Conservation (phyloP, 37 sponge, comb jelly and placozoan genomes). For the Mnemiopsis leidyi region DNA sequence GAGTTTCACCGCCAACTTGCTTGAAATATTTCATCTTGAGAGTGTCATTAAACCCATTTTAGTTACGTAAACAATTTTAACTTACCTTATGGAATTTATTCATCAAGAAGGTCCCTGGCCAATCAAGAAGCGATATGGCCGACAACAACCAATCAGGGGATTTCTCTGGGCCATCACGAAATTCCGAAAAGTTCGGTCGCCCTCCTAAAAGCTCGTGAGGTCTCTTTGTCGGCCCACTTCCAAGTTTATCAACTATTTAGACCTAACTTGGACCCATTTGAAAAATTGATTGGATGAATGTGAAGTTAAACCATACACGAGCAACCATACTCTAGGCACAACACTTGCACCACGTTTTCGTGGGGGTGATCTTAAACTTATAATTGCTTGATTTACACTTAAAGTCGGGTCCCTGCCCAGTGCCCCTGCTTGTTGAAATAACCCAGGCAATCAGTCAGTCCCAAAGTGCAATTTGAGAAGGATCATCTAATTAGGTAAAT, state of each 20-base stretch:
- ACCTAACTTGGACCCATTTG: not conserved
- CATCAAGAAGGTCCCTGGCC: too few species aligned
- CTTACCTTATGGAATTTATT: not conserved
- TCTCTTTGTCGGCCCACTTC: not conserved
- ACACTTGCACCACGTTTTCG: too few species aligned
- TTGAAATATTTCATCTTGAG: not conserved
- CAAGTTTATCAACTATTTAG: not conserved
- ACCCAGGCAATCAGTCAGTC: not conserved
- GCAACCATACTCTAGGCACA: too few species aligned
- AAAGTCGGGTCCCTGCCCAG: too few species aligned
- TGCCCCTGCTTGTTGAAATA: too few species aligned
- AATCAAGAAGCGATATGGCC: not conserved
- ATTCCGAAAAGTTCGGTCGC: not conserved
- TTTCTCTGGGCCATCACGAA: not conserved
- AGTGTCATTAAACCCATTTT: not conserved
- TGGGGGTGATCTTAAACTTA: too few species aligned
- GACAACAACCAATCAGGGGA: not conserved
- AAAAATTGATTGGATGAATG: not conserved
- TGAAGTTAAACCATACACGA: not conserved
- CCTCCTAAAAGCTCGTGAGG: not conserved
- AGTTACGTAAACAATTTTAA: slow-evolving; percentile 22
- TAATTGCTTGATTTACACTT: too few species aligned
- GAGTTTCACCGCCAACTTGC: not conserved
- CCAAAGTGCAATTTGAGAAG: not conserved
- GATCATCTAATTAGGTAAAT: not conserved